Evolutionary conservation across 1,140 invertebrate genomes (phyloP), one percentile per base, ranked within the genome.

Genomic region (Drosophila leontia): DNA sequence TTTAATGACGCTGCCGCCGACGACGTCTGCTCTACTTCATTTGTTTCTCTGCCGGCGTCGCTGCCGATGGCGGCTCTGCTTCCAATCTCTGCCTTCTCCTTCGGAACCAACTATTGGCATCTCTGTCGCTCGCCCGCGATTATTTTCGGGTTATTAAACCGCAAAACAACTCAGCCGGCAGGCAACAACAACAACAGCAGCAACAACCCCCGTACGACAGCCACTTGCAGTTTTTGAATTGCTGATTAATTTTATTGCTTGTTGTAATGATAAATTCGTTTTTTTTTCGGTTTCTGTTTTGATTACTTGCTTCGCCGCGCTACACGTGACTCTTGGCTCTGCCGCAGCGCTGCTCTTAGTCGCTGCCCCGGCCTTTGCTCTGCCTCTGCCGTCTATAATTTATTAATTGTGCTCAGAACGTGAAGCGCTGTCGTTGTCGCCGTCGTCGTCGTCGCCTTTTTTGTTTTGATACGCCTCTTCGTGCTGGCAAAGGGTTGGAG

Each of bases 211-310:
- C 35, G 34, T 44, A 55, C 63, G 72, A 69, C 79, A 80, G 62
- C 83, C 84, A 87, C 84, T 88, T 88, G 84, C 84, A 88, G 85
- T 88, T 88, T 88, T 88, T 88, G 85, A 88, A 88, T 90, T 88
- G 85, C 82, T 88, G 85, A 90, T 88, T 88, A 88, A 90, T 90
- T 90, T 90, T 90, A 90, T 90, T 90, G 81, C 85, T 90, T 90
- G 81, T 90, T 88, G 81, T 85, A 88, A 90, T 90, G 86, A 90
- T 90, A 90, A 90, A 90, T 90, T 90, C 82, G 85, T 90, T 88
- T 88, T 88, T 83, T 90, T 87, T 81, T 90, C 85, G 85, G 85
- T 90, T 90, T 87, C 81, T 90, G 85, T 90, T 90, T 90, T 90
- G 85, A 90, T 90, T 55, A 82, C 78, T 85, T 79, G 85, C 75